These are phyloP conservation scores for Anolis sagrei DNA, from an alignment of 2,113 vertebrate genomes.

Conservation along the genomic window DNA sequence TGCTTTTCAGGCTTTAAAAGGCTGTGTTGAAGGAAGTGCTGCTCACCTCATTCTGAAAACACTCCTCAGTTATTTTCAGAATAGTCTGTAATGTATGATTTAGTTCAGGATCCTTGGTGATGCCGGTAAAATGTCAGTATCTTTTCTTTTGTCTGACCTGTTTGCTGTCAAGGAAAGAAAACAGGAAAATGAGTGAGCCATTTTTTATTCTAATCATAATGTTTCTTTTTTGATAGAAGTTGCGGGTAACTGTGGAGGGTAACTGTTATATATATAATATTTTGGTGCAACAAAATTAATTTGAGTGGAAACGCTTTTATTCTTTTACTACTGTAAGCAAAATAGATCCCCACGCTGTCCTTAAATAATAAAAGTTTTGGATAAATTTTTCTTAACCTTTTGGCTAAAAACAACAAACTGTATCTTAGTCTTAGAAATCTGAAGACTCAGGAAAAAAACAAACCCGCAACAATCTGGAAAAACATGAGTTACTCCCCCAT, in stretches of 20 bases:
- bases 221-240: constrained; percentile 43
- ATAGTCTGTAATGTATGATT: constrained; percentile 25
- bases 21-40: background rate
- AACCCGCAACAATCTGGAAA: no score
- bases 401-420: no score
- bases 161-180: constrained; percentile 30
- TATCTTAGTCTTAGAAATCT: no score
- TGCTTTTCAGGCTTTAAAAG: background rate
- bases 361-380: no score
- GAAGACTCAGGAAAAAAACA: no score
- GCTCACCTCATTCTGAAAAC: background rate
- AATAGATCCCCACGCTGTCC: no score
- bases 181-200: constrained; percentile 37
- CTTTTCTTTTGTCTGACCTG: constrained; percentile 23
- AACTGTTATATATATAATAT: constrained; percentile 26
- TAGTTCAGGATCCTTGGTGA: constrained; percentile 4
- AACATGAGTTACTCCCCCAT: no score
- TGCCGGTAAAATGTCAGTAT: constrained; percentile 29
- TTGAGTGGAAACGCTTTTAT: background rate
- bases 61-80: constrained; percentile 44
- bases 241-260: constrained; percentile 42
- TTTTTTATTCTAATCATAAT: constrained; percentile 46
- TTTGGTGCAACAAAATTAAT: background rate
- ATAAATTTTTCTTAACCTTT: no score
- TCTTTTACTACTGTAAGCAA: background rate